Base-by-base conservation (phyloP, 2,797 vertebrate genomes). In the Liparis tanakae region DNA sequence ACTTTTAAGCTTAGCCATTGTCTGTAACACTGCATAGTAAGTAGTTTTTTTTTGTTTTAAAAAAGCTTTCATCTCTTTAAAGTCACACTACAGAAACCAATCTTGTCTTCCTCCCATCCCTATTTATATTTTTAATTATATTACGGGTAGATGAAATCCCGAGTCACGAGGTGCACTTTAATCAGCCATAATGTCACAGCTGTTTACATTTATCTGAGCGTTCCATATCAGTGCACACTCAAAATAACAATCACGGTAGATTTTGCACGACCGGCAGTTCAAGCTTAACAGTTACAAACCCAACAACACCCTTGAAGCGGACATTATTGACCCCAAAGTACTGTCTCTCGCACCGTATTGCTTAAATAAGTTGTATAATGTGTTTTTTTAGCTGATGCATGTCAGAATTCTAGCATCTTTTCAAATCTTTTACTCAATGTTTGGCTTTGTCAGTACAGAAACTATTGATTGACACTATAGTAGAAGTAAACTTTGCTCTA, bases 71-170 rank as follows among this genome's bases (percentile, higher is more conserved):
- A 58, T 58, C 15, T 36, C 41, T 20, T 17, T 54, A 39, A 15
- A 25, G 33, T 64, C 46, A 39, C 8, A 80, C 18, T 17, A 57
- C 25, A 30, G 25, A 73, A 17, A 58, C 15, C 12, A 39, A 17
- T 53, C 10, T 8, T 5, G 25, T 20, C 37, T 36, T 64, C 43
- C 33, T 53, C 6, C 7, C 6, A 73, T 13, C 14, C 9, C 3
- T 5, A 6, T 63, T 10, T 43, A 12, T 58, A 25, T 55, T 57
- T 72, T 25, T 36, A 30, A 30, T 30, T 30, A 30, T 30, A 30
- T 2, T 30, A 30, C 25, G 25, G 25, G 25, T 30, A 30, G 25
- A 30, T 30, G 25, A 30, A 30, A 30, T 30, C 25, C 2, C 25
- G 25, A 30, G 25, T 30, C 25, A 30, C 1, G 25, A 30, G 25